A percentile compares a stretch with the other conserved stretches of the same genome.
Conservation (phyloP, 2,797 vertebrate genomes). For the Pseudochaenichthys georgianus region DNA sequence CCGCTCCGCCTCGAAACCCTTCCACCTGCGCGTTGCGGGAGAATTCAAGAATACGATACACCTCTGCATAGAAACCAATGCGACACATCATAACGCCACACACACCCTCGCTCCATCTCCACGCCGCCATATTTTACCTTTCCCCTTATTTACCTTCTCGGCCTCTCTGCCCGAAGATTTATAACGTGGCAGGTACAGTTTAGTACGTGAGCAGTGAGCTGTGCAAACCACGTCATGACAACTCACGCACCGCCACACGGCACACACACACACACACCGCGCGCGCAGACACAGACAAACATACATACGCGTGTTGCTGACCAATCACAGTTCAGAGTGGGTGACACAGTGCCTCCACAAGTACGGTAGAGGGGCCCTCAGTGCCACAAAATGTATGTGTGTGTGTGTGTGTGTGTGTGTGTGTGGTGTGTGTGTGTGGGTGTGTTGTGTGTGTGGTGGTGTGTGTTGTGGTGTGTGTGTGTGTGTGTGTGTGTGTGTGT, state of each 20-base stretch:
- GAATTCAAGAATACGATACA: conserved; percentile 72
- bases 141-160: conserved; percentile 72
- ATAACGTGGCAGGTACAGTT: conserved; percentile 82
- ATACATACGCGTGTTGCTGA: conserved; percentile 31
- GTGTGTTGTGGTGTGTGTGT: too few relatives aligned
- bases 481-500: too few relatives aligned
- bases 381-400: conserved; percentile 26
- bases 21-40: conserved; percentile 67
- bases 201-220: conserved; percentile 84
- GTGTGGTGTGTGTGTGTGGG: too few relatives aligned
- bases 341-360: background rate
- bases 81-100: conserved; percentile 61
- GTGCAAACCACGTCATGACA: conserved; percentile 84
- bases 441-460: too few relatives aligned
- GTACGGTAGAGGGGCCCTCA: conserved; percentile 2
- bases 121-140: conserved; percentile 60
- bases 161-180: conserved; percentile 74
- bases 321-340: conserved; percentile 45
- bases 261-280: conserved; percentile 7
- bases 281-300: background rate
- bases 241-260: conserved; percentile 72
- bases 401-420: background rate
- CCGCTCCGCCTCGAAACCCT: conserved; percentile 19
- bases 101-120: conserved; percentile 43
- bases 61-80: conserved; percentile 50